Percentiles rank a stretch among this genome's conserved stretches.
These are phyloP conservation scores for Cirrhinus molitorella DNA, from an alignment of 2,797 vertebrate genomes.

Conservation along the genomic window DNA sequence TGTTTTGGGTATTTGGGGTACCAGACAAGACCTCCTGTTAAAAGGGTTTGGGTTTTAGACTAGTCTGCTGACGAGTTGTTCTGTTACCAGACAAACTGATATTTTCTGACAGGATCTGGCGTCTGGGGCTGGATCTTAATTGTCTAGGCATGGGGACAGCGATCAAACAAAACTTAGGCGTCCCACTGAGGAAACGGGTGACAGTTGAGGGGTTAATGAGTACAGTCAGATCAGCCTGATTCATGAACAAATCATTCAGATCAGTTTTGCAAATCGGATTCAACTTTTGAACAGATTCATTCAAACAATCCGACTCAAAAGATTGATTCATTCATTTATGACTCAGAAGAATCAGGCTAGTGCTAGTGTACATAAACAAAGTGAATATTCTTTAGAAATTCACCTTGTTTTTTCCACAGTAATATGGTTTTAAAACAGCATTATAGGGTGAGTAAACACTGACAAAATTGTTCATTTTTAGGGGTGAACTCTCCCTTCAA, in stretches of 20 bases:
- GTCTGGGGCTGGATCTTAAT: too few species aligned
- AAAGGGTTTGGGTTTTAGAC: too few species aligned
- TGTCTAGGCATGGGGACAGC: too few species aligned
- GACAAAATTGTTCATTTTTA: background rate
- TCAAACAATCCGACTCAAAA: background rate
- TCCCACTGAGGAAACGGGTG: too few species aligned
- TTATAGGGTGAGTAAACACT: background rate
- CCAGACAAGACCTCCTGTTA: too few species aligned
- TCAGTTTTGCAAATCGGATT: background rate
- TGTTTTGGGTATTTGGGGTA: too few species aligned
- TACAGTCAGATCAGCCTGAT: background rate
- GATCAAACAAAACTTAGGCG: too few species aligned
- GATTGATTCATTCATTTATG: background rate
- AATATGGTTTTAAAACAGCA: background rate
- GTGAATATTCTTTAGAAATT: background rate
- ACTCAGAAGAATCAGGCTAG: background rate
- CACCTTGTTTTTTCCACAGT: background rate
- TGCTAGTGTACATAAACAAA: background rate
- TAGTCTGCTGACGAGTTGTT: too few species aligned
- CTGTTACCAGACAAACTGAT: too few species aligned
- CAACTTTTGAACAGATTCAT: background rate
- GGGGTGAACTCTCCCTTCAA: background rate
- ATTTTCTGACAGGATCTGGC: too few species aligned
- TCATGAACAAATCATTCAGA: background rate
- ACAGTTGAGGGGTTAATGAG: background rate